A percentile compares a stretch with the other conserved stretches of the same genome.
These are phyloP conservation scores for Aulostomus chinensis DNA, from an alignment of 2,797 vertebrate species.

Conservation along the genomic window DNA sequence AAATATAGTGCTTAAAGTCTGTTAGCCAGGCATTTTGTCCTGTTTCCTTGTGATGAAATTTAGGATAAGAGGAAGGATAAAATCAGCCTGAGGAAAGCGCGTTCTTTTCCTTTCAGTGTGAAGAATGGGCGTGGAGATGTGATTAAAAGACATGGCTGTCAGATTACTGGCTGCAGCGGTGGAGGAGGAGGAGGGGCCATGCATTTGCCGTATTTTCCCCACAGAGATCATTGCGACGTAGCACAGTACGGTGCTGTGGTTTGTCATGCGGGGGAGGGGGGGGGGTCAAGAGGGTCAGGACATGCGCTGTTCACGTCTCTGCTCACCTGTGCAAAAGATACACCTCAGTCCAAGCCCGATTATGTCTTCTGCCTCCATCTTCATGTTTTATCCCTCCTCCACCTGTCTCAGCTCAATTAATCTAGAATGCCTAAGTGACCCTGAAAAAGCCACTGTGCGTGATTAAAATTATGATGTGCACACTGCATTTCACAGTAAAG, in stretches of 20 bases:
- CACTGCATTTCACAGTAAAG: conserved; percentile 39
- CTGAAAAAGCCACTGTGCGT: conserved; percentile 52
- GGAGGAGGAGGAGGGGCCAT: conserved; percentile 23
- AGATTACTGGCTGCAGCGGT: conserved; percentile 63
- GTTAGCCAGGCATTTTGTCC: conserved; percentile 52
- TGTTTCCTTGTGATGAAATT: conserved; percentile 58
- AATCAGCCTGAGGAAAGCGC: conserved; percentile 46
- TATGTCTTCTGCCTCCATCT: conserved; percentile 18
- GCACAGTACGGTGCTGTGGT: conserved; percentile 28
- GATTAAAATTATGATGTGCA: conserved; percentile 57
- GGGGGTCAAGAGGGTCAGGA: conserved; percentile 22
- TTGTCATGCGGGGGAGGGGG: conserved; percentile 35
- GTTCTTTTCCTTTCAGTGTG: conserved; percentile 44
- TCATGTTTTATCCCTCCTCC: conserved; percentile 17
- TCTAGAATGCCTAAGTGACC: conserved; percentile 60
- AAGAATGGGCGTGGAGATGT: conserved; percentile 68
- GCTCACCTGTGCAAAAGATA: conserved; percentile 24
- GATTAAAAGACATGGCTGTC: conserved; percentile 74
- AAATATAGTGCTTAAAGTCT: conserved; percentile 61
- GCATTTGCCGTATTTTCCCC: too few species aligned
- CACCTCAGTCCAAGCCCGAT: conserved; percentile 3
- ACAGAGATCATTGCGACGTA: too few species aligned
- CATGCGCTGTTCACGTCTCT: conserved; percentile 39
- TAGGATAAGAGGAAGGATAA: conserved; percentile 43
- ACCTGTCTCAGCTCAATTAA: conserved; percentile 54